phyloP scores from a whole-genome alignment of 2,888 invertebrate species.

The Ptilodon capucinus region DNA sequence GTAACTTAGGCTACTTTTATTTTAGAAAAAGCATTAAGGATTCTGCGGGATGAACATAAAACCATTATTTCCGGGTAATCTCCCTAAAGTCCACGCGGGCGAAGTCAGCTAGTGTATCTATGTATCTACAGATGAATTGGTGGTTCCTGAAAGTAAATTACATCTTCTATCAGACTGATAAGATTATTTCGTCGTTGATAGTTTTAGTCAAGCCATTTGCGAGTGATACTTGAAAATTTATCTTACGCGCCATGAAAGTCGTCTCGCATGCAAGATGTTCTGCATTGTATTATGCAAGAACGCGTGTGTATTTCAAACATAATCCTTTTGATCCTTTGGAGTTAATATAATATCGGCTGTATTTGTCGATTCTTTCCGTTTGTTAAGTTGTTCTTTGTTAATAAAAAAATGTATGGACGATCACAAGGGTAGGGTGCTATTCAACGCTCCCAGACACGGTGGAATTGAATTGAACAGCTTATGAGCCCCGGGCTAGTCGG shows the following conservation, averaged over 20 bases:
- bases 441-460: background rate
- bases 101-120: too few species aligned
- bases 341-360: slow-evolving; percentile 47
- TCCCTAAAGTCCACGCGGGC: too few species aligned
- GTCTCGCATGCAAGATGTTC: background rate
- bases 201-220: too few species aligned
- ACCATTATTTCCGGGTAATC: too few species aligned
- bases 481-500: slow-evolving; percentile 12
- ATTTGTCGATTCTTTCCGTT: slow-evolving; percentile 51
- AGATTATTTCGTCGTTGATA: too few species aligned
- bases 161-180: too few species aligned
- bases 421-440: slow-evolving; percentile 23
- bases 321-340: slow-evolving; percentile 35
- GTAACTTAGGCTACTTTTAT: too few species aligned
- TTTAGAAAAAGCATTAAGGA: too few species aligned
- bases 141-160: too few species aligned
- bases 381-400: slow-evolving; percentile 63
- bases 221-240: too few species aligned
- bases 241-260: background rate
- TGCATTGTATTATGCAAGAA: background rate
- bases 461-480: slow-evolving; percentile 6
- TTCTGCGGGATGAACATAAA: too few species aligned
- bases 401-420: slow-evolving; percentile 46
- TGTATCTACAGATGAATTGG: too few species aligned
- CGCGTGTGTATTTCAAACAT: background rate